These are phyloP conservation scores for Cepaea hortensis DNA, from an alignment of 2,888 invertebrate species.

Conservation along the genomic window DNA sequence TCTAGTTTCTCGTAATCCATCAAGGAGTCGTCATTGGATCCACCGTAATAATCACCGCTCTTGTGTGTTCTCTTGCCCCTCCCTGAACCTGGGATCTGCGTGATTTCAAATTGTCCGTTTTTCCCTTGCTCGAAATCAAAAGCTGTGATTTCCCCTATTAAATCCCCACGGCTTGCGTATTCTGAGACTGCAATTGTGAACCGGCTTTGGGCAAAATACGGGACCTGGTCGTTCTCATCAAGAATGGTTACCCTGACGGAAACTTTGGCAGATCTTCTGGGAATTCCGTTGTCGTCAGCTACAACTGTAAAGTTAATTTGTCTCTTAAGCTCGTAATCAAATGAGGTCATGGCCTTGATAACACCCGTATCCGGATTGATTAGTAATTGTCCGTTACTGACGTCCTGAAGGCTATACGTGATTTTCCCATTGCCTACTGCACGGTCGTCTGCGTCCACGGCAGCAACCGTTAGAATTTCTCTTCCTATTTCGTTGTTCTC, in stretches of 20 bases:
- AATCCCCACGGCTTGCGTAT: slow-evolving; percentile 55
- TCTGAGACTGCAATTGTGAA: slow-evolving; percentile 63
- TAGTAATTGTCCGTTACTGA: slow-evolving; percentile 59
- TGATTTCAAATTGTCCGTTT: slow-evolving; percentile 64
- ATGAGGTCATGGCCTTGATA: slow-evolving; percentile 59
- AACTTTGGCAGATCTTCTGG: slow-evolving; percentile 60
- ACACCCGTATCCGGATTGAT: slow-evolving; percentile 61
- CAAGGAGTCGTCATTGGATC: background rate
- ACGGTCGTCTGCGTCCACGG: slow-evolving; percentile 87
- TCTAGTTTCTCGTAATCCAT: slow-evolving; percentile 29
- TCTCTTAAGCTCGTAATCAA: slow-evolving; percentile 63
- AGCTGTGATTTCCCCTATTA: slow-evolving; percentile 61
- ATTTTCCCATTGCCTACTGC: slow-evolving; percentile 59
- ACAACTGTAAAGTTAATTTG: slow-evolving; percentile 63
- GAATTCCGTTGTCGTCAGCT: slow-evolving; percentile 63
- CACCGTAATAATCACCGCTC: slow-evolving; percentile 50
- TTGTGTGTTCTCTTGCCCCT: background rate
- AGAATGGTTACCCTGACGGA: slow-evolving; percentile 59
- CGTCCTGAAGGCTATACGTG: slow-evolving; percentile 61
- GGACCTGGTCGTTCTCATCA: slow-evolving; percentile 67
- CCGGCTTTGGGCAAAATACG: slow-evolving; percentile 59
- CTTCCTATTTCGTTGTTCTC: slow-evolving; percentile 55
- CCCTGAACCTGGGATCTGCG: slow-evolving; percentile 35
- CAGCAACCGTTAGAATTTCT: slow-evolving; percentile 85
- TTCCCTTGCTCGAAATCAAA: slow-evolving; percentile 61